A percentile compares a stretch with the other conserved stretches of the same genome.
Evolutionary conservation across 2,888 invertebrate genomes (phyloP).

Genomic region (Metellina segmentata): DNA sequence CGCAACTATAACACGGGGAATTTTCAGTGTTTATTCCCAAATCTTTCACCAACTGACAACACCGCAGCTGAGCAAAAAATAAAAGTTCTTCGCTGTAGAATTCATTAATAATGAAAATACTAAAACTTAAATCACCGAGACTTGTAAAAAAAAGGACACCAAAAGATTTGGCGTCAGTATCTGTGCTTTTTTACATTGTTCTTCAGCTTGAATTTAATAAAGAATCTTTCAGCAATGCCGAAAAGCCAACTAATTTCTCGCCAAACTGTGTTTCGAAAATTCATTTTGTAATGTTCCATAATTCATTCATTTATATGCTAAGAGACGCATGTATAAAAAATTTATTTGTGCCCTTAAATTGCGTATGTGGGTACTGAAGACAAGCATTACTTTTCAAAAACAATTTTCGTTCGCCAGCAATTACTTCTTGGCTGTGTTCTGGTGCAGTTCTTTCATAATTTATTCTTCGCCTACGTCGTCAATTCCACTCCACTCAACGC

Average conservation of each 20-base stretch:
- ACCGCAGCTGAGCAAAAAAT: background rate
- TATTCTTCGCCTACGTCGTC: constrained; percentile 44
- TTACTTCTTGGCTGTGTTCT: constrained; percentile 55
- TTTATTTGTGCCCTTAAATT: constrained; percentile 25
- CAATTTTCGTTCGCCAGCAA: constrained; percentile 60
- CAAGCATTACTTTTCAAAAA: constrained; percentile 70
- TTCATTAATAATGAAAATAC: background rate
- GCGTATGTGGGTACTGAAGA: constrained; percentile 37
- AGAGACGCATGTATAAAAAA: constrained; percentile 32
- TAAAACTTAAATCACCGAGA: background rate
- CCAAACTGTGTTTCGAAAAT: constrained; percentile 18
- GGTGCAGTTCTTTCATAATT: constrained; percentile 45
- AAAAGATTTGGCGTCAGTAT: background rate
- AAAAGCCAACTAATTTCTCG: background rate
- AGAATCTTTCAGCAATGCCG: constrained; percentile 29
- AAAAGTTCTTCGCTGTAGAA: background rate
- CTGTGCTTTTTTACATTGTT: background rate
- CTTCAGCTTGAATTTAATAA: constrained; percentile 28
- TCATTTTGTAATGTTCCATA: constrained; percentile 56
- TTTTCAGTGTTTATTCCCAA: background rate
- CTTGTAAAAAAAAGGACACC: background rate
- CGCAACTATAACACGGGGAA: background rate
- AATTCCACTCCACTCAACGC: constrained; percentile 41
- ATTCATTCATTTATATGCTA: constrained; percentile 67
- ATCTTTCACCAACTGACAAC: background rate